These are phyloP conservation scores for Arrhamphus sclerolepis DNA, from an alignment of 2,797 vertebrate species.

Conservation along the genomic window DNA sequence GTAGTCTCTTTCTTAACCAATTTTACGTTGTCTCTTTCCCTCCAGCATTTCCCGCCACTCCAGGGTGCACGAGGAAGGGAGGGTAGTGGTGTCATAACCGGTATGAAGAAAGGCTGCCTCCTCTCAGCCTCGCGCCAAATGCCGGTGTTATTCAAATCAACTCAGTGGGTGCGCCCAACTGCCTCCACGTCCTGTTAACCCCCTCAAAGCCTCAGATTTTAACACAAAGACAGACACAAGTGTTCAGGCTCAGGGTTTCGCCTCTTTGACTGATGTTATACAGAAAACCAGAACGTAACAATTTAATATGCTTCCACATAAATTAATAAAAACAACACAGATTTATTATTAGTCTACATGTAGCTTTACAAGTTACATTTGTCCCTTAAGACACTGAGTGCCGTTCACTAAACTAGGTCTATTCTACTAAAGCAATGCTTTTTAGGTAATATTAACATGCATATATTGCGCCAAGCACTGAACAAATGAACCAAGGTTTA, in stretches of 20 bases:
- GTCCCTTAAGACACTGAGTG: too few relatives aligned
- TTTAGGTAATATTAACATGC: not conserved
- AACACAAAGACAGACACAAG: slow-evolving; percentile 52
- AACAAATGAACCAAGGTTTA: not conserved
- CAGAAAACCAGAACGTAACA: not conserved
- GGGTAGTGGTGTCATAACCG: slow-evolving; percentile 48
- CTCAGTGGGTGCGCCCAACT: slow-evolving; percentile 78
- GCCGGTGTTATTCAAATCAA: slow-evolving; percentile 78
- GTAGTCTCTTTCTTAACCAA: not conserved
- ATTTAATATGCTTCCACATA: too few relatives aligned
- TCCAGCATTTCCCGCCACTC: slow-evolving; percentile 74
- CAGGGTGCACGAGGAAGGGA: slow-evolving; percentile 43
- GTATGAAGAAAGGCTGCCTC: slow-evolving; percentile 68
- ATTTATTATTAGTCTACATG: too few relatives aligned
- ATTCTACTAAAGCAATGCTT: too few relatives aligned
- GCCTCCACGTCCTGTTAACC: slow-evolving; percentile 77
- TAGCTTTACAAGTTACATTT: too few relatives aligned
- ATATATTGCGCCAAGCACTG: not conserved
- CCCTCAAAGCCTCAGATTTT: slow-evolving; percentile 36
- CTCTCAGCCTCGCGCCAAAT: slow-evolving; percentile 69
- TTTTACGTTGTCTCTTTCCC: slow-evolving; percentile 21
- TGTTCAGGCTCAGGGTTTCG: too few relatives aligned
- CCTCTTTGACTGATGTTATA: not conserved
- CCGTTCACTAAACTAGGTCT: too few relatives aligned
- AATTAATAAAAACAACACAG: too few relatives aligned